A percentile compares a stretch with the other conserved stretches of the same genome.
Evolutionary conservation across 2,113 vertebrate species (phyloP).

Genomic region (Steatornis caripensis): DNA sequence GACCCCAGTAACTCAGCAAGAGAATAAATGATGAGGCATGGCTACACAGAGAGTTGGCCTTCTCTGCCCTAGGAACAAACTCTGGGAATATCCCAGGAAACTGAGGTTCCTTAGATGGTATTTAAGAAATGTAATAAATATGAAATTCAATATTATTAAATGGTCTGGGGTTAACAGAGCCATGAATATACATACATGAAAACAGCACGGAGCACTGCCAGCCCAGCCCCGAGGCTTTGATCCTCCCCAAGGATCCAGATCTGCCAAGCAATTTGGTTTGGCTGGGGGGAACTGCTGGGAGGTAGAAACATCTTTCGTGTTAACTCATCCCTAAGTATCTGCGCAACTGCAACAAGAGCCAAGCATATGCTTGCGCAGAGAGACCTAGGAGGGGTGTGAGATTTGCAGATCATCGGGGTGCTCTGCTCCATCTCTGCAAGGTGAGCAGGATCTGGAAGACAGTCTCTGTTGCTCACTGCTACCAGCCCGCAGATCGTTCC

Average conservation of each 20-base stretch:
- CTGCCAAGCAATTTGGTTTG: not conserved
- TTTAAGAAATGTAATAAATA: constrained; percentile 15
- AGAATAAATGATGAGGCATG: not conserved
- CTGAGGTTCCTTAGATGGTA: not conserved
- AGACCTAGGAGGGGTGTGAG: not conserved
- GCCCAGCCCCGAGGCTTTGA: not conserved
- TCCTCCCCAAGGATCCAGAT: not conserved
- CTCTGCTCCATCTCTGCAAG: not conserved
- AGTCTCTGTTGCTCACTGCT: not conserved
- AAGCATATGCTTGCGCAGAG: not conserved
- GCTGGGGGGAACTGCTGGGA: not conserved
- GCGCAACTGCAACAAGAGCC: not conserved
- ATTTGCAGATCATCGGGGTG: not conserved
- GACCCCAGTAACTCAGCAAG: not conserved
- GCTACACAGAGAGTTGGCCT: rapidly evolving
- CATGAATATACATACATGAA: not conserved
- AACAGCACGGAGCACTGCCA: not conserved
- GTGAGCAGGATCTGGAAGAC: not conserved
- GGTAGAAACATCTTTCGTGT: not conserved
- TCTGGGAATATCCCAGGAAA: not conserved
- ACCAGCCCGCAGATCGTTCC: not conserved
- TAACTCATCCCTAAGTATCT: not conserved
- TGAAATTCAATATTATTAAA: not conserved
- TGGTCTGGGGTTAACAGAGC: not conserved
- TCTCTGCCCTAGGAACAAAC: not conserved